Evolutionary conservation across 2,888 invertebrate genomes (phyloP).

Genomic region (Scaptomyza parva): DNA sequence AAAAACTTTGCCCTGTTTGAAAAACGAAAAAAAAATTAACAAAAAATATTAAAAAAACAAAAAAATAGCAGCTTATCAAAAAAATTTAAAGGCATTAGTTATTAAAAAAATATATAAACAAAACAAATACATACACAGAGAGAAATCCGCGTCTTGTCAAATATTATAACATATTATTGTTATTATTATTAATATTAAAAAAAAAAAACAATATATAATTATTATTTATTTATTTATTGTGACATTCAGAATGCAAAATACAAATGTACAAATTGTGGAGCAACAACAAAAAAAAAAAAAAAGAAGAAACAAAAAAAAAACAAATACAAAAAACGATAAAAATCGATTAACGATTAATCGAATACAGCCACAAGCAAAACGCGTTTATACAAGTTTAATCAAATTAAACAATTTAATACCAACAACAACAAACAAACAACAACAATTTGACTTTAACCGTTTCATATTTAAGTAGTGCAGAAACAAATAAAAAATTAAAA

Average conservation of each 20-base stretch:
- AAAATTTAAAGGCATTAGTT: slow-evolving; percentile 68
- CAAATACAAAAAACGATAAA: neutral
- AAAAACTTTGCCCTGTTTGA: slow-evolving; percentile 52
- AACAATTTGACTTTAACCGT: slow-evolving; percentile 75
- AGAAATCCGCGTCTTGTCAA: slow-evolving; percentile 79
- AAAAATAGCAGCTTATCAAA: slow-evolving; percentile 53
- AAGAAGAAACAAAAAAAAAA: slow-evolving; percentile 1
- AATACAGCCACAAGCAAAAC: slow-evolving; percentile 49
- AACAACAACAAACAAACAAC: slow-evolving; percentile 29
- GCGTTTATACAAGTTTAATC: slow-evolving; percentile 70
- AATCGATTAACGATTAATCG: slow-evolving; percentile 6
- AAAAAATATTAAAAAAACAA: slow-evolving; percentile 29
- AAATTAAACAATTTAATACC: slow-evolving; percentile 70
- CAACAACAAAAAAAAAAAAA: slow-evolving; percentile 34
- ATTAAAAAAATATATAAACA: slow-evolving; percentile 43
- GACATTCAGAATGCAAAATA: slow-evolving; percentile 75
- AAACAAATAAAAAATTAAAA: slow-evolving; percentile 60
- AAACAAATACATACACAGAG: slow-evolving; percentile 25
- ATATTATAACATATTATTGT: slow-evolving; percentile 47
- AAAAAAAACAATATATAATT: slow-evolving; percentile 8
- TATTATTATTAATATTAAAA: slow-evolving; percentile 32
- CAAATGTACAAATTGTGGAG: slow-evolving; percentile 77
- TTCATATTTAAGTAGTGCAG: slow-evolving; percentile 80
- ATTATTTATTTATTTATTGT: slow-evolving; percentile 61
- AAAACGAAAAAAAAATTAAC: slow-evolving; percentile 37